A percentile compares a stretch with the other conserved stretches of the same genome.
Conservation (phyloP, 2,797 vertebrate species). For the Emydoidea blandingii region DNA sequence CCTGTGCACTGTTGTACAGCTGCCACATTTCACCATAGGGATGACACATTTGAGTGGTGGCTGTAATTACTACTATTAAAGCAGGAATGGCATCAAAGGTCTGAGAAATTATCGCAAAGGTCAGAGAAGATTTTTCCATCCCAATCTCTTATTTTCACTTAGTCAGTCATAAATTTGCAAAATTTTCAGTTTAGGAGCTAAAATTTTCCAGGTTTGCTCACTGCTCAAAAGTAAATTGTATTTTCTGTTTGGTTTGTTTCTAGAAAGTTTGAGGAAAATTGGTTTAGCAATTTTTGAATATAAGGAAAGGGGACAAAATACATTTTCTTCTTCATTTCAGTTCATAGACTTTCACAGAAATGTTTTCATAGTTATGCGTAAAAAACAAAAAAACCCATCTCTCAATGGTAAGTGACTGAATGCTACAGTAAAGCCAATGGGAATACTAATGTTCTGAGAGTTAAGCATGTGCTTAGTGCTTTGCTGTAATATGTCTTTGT, state of each 20-base stretch:
- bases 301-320: background rate
- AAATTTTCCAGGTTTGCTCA: background rate
- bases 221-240: background rate
- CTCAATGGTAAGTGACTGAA: background rate
- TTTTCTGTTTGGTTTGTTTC: background rate
- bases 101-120: background rate
- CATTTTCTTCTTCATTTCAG: background rate
- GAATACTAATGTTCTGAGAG: background rate
- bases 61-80: background rate
- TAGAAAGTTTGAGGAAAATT: fast-evolving
- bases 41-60: background rate
- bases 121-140: background rate
- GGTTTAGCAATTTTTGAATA: background rate
- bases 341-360: too few species aligned
- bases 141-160: background rate
- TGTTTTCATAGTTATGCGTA: background rate
- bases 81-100: background rate
- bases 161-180: background rate
- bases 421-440: background rate
- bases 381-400: background rate
- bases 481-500: background rate
- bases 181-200: background rate
- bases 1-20: background rate
- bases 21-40: background rate
- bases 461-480: background rate